These are phyloP conservation scores for Carlito syrichta DNA, from an alignment of 2,113 vertebrate species.

Conservation along the genomic window DNA sequence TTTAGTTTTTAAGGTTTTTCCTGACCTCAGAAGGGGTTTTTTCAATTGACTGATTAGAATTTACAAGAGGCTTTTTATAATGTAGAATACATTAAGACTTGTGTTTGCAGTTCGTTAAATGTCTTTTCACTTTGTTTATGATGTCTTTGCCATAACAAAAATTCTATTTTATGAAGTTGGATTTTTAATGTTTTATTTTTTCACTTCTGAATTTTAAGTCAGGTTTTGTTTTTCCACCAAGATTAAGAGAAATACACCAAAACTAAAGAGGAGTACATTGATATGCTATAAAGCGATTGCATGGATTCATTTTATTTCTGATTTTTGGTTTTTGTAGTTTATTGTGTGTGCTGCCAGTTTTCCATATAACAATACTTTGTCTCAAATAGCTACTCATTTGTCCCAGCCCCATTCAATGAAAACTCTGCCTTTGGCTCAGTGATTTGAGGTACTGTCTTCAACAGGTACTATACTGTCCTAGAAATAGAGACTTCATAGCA, in stretches of 20 bases:
- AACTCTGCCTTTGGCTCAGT: background rate
- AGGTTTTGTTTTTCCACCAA: background rate
- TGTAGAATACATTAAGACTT: too few species aligned
- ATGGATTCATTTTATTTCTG: background rate
- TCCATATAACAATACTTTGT: background rate
- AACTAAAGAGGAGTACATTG: background rate
- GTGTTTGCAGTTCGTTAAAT: background rate
- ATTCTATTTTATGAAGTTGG: background rate
- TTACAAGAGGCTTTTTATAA: too few species aligned
- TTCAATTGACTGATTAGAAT: too few species aligned
- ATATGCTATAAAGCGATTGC: background rate
- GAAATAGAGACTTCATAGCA: background rate
- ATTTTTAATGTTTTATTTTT: background rate
- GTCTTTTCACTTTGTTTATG: background rate
- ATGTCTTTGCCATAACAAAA: background rate
- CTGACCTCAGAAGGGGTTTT: too few species aligned
- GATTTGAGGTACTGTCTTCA: background rate
- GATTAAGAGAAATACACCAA: background rate
- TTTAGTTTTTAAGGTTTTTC: too few species aligned
- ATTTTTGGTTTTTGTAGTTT: background rate
- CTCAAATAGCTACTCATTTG: background rate
- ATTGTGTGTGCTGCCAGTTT: background rate
- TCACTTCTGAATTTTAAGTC: background rate
- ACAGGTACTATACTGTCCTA: background rate
- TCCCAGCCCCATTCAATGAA: background rate